Base-by-base conservation (phyloP, 2,888 invertebrate species). In the Pterobdella sp. region DNA sequence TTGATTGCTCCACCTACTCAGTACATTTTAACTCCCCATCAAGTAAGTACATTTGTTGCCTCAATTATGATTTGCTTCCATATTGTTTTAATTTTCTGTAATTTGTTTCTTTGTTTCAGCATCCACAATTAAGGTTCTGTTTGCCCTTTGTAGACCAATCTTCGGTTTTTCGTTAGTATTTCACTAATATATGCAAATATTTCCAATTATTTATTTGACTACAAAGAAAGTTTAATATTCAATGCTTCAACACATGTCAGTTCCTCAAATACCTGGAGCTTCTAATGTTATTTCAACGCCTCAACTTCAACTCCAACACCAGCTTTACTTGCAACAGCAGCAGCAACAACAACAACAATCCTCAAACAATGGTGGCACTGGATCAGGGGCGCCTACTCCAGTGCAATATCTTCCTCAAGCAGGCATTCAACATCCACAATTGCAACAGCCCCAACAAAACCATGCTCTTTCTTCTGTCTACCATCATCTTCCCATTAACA, bases 331-430 rank as follows among this genome's bases (percentile, higher is more conserved):
- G 60, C 60, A 56, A 26, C 60, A 56, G 1, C 71, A 71, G 29
- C 71, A 70, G 34, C 70, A 71, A 63, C 60, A 63, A 32, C 60
- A 56, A 32, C 60, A 31, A 1, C 14, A 22, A 1, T 56, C 32
- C 49, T 35, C 32, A 29, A 71, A 71, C 63, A 34, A 37, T 34
- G 36, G 35, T 35, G 71, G 71, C 0, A 56, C 56, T 35, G 71
- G 71, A 4, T 71, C 71, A n/a, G 71, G 71, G 18, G 71, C 71
- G 10, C 71, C 71, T 18, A 71, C 71, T 36, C 71, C 71, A 18
- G 71, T 71, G n/a, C 71, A 71, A n/a, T 71, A 71, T 34, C 34
- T 49, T 3, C 26, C 26, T 1, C 29, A 26, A 26, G 22, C 35
- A 0, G 37, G 31, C 29, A 26, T 1, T 18, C 71, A 31, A 36